Evolutionary conservation across 1,140 invertebrate genomes (phyloP), one percentile per base, ranked within the genome.

Genomic region (Prorops nasuta): DNA sequence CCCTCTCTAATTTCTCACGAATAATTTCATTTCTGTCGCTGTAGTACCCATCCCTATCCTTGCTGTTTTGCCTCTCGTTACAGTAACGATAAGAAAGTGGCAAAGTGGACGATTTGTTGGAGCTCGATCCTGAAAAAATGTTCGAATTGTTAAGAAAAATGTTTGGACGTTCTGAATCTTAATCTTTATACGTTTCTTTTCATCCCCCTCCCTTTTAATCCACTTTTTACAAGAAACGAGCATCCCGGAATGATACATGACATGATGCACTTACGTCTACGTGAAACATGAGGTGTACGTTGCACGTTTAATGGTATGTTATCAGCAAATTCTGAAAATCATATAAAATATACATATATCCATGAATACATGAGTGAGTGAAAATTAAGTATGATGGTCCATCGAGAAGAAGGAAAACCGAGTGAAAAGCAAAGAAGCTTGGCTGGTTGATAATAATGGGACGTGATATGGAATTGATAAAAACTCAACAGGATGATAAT

Each of bases 261-360:
- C n/a, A n/a, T n/a, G n/a, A n/a, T n/a, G n/a, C n/a, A n/a, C 86
- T 89, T 83, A 92, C 89, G 83, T 83, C 88, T 83, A 74, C 89
- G 80, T 52, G 84, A 81, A 66, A 85, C 86, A 77, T 91, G 90
- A 49, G 89, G 89, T 74, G 88, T 90, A 64, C 89, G 85, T 78
- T 88, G 87, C 74, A 85, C 89, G 58, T 87, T 87, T 66, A 86
- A 82, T 45, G 89, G 89, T 71, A 91, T 79, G 76, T 88, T 90
- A 79, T 92, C 89, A 55, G 88, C 89, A 71, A 90, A 89, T 83
- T 92, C 89, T 91, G 75, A 45, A 81, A 78, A 65, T 66, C 24
- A 10, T 28, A 28, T 28, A 28, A 28, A 28, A 24, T 22, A 41
- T 28, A 41, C 20, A 41, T 41, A 24, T 22, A 22, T 10, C 3